phyloP scores from a whole-genome alignment of 2,797 vertebrate genomes.

The Prionace glauca region DNA sequence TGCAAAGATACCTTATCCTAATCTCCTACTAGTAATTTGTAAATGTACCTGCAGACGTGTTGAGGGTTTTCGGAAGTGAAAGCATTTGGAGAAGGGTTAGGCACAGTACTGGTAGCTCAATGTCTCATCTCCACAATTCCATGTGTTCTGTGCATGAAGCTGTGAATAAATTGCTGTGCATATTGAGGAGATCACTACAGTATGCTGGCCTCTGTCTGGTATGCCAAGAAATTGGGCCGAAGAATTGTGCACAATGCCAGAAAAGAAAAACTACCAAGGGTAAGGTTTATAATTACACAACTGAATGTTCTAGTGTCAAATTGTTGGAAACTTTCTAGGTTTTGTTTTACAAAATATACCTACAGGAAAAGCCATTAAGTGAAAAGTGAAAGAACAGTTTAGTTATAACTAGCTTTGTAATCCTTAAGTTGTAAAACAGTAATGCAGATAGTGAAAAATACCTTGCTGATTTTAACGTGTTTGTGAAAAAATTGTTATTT shows the following conservation, averaged over 20 bases:
- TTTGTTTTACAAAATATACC: too few species aligned
- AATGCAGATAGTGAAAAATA: not conserved
- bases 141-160: conserved; percentile 43
- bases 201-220: conserved; percentile 96
- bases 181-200: conserved; percentile 52
- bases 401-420: not conserved
- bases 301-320: not conserved
- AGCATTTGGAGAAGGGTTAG: conserved; percentile 50
- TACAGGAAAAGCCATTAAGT: not conserved
- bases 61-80: conserved; percentile 50
- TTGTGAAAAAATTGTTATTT: not conserved
- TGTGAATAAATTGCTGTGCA: conserved; percentile 56
- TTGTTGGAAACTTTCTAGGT: not conserved
- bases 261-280: conserved; percentile 87
- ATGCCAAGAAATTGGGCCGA: conserved; percentile 94
- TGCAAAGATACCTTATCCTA: conserved; percentile 57
- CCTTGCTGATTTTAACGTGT: not conserved
- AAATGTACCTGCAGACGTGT: conserved; percentile 67
- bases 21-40: conserved; percentile 65
- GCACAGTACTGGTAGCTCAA: conserved; percentile 51
- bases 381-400: not conserved
- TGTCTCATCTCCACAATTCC: conserved; percentile 45
- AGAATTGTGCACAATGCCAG: conserved; percentile 87
- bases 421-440: not conserved
- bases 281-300: conserved; percentile 50